Evolutionary conservation across 2,797 vertebrate species (phyloP), one percentile per base, ranked within the genome.

Genomic region (Fringilla coelebs): DNA sequence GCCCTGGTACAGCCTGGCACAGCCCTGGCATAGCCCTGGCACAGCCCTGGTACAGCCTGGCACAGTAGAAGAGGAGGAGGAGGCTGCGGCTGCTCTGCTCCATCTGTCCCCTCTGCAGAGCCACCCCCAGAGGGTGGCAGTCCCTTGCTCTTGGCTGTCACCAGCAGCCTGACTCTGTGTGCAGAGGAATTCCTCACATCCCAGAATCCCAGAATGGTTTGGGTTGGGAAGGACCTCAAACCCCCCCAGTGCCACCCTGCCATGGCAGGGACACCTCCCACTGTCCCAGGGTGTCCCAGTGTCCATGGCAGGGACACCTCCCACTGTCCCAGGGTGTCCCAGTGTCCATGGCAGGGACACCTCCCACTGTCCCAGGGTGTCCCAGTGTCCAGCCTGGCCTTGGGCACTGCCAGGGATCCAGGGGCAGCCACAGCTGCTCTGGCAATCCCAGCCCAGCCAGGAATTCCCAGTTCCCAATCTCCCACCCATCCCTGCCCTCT

Each of bases 241-340:
- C 0, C 68, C 20, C 38, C 0, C 24, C 52, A 9, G 17, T 2
- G 0, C 48, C 26, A 22, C 7, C 61, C 38, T 9, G 25, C n/a
- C 25, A 13, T 7, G 52, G n/a, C 68, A 61, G 46, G 61, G 68
- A 74, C 77, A 9, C 61, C 61, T 81, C 12, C 76, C 76, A 40
- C 54, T 31, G 20, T 9, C 52, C 75, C 74, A 78, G 57, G 48
- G 4, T 29, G 46, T 13, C 70, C 55, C 11, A 52, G 0, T 62
- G 65, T 32, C 73, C 85, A 87, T n/a, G n/a, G n/a, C n/a, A n/a
- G n/a, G n/a, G n/a, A n/a, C 77, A 9, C 61, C 61, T 81, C 12
- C 76, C 76, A 40, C 54, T 31, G 20, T 9, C 52, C 75, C 74
- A 78, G 57, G 48, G 4, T 29, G 46, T 13, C 70, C 55, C 11